Evolutionary conservation across 2,888 invertebrate species (phyloP).

Genomic region (Drosophila demipolita): DNA sequence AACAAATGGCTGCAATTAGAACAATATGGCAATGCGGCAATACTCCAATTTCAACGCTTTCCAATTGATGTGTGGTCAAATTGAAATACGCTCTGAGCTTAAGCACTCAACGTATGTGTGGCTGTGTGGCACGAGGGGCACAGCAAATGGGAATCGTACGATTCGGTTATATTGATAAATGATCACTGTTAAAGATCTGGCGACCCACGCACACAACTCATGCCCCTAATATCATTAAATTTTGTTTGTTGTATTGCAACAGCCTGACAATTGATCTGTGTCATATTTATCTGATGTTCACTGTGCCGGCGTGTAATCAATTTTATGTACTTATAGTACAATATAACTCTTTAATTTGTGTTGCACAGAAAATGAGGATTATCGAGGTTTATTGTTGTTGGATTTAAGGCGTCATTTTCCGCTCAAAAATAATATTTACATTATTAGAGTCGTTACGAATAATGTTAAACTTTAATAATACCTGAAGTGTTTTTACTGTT

Average conservation of each 20-base stretch:
- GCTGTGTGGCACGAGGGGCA: conserved; percentile 47
- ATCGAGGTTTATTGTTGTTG: background rate
- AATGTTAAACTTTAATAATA: background rate
- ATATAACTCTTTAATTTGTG: background rate
- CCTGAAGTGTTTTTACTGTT: background rate
- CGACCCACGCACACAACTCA: conserved; percentile 25
- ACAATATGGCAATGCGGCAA: conserved; percentile 72
- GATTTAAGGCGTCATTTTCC: background rate
- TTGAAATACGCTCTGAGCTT: conserved; percentile 48
- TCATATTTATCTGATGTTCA: conserved; percentile 47
- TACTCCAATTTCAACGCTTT: conserved; percentile 68
- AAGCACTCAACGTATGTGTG: conserved; percentile 36
- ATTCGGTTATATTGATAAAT: conserved; percentile 70
- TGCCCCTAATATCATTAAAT: conserved; percentile 12
- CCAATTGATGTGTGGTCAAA: conserved; percentile 60
- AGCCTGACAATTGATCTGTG: conserved; percentile 59
- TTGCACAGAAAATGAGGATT: background rate
- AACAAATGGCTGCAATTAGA: conserved; percentile 78
- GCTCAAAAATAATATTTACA: background rate
- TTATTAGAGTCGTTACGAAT: background rate
- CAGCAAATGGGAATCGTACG: conserved; percentile 15
- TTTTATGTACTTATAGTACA: background rate
- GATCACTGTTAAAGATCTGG: conserved; percentile 62
- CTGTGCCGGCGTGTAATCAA: conserved; percentile 16
- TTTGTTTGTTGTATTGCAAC: conserved; percentile 43